Evolutionary conservation across 2,797 vertebrate genomes (phyloP), one percentile per base, ranked within the genome.

Genomic region (Prionace glauca): DNA sequence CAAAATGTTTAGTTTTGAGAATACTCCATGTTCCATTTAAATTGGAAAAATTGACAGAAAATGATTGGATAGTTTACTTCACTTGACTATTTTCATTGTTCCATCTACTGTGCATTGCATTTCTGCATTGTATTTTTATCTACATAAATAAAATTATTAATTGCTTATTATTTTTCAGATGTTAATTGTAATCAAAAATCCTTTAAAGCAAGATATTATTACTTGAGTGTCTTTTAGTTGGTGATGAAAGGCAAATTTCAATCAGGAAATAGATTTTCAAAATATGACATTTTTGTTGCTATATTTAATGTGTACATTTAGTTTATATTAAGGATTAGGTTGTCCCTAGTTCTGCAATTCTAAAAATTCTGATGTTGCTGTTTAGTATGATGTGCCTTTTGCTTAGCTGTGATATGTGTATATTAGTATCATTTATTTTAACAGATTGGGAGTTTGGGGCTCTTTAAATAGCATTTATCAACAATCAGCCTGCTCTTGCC

Each of bases 401-500:
- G 65, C 20, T 94, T 94, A 56, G 71, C 50, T 60, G 18, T 74
- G 71, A 14, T 69, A 69, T 77, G 93, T 77, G 45, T 56, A 56
- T 87, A 24, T 91, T 91, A 65, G 88, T 91, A 77, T 77, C 71
- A 77, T 95, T 72, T 72, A n/a, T 95, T 32, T 74, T 95, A 95
- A 95, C 93, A 95, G 71, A 50, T 95, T 95, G 93, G 93, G 71
- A 74, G 93, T 77, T 95, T 74, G 93, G 71, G 71, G 18, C 71
- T 60, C 93, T 95, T 74, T 95, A 95, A 95, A 56, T 77, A 95
- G 72, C 93, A 95, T 95, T 95, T 95, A 95, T 95, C 93, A 77
- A 74, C 93, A 95, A 60, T 77, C 71, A 77, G 24, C 2, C 4
- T 56, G 69, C 71, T 74, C 71, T 95, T 95, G 93, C 71, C 93